phyloP scores from a whole-genome alignment of 2,113 vertebrate genomes.

The Pardalotus punctatus region DNA sequence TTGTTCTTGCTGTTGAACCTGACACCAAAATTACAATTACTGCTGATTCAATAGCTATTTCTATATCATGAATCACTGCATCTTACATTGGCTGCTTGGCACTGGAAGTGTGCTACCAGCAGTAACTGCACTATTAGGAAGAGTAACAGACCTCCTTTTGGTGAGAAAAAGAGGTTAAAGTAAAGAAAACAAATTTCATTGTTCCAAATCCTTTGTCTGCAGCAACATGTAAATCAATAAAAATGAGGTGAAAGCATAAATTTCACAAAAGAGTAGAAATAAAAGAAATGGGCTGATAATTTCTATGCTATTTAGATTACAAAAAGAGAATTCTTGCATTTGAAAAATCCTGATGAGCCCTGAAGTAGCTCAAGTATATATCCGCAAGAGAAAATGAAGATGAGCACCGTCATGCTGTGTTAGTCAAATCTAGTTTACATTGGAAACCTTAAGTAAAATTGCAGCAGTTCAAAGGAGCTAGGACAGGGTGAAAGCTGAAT shows the following conservation, averaged over 20 bases:
- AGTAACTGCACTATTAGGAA: neutral
- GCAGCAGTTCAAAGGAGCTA: neutral
- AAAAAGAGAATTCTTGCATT: neutral
- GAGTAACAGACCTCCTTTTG: neutral
- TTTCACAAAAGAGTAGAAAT: neutral
- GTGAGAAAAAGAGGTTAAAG: neutral
- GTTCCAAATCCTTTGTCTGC: neutral
- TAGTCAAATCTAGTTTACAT: neutral
- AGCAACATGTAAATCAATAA: neutral
- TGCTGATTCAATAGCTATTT: neutral
- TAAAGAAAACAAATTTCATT: neutral
- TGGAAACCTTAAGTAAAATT: neutral
- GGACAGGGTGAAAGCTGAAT: neutral
- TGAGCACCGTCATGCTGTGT: neutral
- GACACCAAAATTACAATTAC: neutral
- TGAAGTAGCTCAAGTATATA: neutral
- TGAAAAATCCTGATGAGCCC: neutral
- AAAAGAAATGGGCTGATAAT: neutral
- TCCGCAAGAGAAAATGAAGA: neutral
- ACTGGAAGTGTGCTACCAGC: neutral
- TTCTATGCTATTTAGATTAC: neutral
- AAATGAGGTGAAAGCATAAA: neutral
- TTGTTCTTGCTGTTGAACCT: neutral
- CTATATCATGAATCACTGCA: neutral
- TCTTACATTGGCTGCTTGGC: neutral